Evolutionary conservation across 2,113 vertebrate species (phyloP).

Genomic region (Istiophorus platypterus): DNA sequence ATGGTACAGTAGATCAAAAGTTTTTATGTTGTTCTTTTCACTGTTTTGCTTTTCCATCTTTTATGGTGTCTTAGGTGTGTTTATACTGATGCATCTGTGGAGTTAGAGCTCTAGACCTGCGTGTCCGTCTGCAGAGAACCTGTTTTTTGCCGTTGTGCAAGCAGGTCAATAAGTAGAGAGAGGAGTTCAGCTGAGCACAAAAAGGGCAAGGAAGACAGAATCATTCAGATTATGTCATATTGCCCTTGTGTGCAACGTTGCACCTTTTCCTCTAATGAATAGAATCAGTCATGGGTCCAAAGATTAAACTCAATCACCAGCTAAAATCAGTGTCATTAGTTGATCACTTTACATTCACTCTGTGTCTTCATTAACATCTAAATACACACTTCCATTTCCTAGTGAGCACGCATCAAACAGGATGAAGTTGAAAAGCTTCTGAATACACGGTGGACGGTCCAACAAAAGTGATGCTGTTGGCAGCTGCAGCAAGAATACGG

Average conservation of each 20-base stretch:
- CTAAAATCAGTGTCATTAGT: conserved; percentile 2
- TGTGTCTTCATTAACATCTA: conserved; percentile 47
- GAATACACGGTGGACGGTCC: conserved; percentile 44
- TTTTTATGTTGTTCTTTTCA: background rate
- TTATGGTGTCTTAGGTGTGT: background rate
- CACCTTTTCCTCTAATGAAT: conserved; percentile 19
- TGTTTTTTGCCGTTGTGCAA: conserved; percentile 1
- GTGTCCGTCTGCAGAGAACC: background rate
- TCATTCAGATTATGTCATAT: conserved; percentile 22
- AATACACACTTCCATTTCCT: conserved; percentile 36
- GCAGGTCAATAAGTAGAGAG: conserved; percentile 23
- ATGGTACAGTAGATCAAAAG: background rate
- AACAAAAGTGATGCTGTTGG: conserved; percentile 52
- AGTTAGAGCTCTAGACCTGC: background rate
- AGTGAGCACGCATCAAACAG: conserved; percentile 45
- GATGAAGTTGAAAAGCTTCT: conserved; percentile 45
- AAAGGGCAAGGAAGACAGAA: conserved; percentile 1
- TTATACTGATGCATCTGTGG: background rate
- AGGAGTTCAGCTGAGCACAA: conserved; percentile 19
- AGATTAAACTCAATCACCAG: conserved; percentile 63
- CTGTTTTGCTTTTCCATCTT: background rate
- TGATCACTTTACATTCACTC: conserved; percentile 41
- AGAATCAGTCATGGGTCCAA: conserved; percentile 39
- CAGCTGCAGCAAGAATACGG: conserved; percentile 60
- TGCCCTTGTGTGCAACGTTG: background rate